Conservation (phyloP, 2,888 invertebrate species). For the Caenorhabditis zanzibari region DNA sequence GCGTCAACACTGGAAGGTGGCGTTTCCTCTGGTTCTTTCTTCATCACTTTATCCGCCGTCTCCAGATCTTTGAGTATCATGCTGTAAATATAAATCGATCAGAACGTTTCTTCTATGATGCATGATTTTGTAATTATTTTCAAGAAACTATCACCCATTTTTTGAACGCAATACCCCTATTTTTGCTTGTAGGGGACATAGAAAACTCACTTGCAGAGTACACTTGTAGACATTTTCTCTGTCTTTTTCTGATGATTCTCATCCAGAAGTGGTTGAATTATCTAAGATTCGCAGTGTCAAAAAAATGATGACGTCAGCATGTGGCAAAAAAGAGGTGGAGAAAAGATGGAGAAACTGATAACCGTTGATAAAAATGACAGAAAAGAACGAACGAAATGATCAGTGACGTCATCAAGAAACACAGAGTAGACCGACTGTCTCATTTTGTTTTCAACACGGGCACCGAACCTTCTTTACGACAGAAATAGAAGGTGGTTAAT, state of each 20-base stretch:
- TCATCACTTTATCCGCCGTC: slow-evolving; percentile 80
- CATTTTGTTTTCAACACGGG: slow-evolving; percentile 18
- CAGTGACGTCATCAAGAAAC: slow-evolving; percentile 46
- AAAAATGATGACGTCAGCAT: slow-evolving; percentile 29
- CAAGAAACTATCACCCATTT: slow-evolving; percentile 9
- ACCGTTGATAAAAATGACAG: slow-evolving; percentile 40
- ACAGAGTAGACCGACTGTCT: slow-evolving; percentile 38
- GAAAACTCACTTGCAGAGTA: slow-evolving; percentile 29
- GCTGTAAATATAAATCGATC: slow-evolving; percentile 67
- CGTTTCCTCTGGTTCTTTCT: slow-evolving; percentile 77
- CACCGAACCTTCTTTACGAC: slow-evolving; percentile 2
- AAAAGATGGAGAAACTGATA: slow-evolving; percentile 50
- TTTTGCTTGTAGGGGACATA: neutral
- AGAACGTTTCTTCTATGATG: neutral
- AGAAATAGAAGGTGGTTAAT: neutral
- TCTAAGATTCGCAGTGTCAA: slow-evolving; percentile 22
- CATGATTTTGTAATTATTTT: neutral
- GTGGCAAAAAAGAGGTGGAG: slow-evolving; percentile 35
- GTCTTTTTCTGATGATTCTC: neutral
- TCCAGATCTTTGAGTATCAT: slow-evolving; percentile 83
- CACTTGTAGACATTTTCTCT: slow-evolving; percentile 21
- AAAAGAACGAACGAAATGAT: slow-evolving; percentile 43
- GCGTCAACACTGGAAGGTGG: slow-evolving; percentile 74
- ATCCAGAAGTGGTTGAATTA: slow-evolving; percentile 20
- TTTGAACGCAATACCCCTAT: neutral